Evolutionary conservation across 2,888 invertebrate species (phyloP).

Genomic region (Adineta ricciae): DNA sequence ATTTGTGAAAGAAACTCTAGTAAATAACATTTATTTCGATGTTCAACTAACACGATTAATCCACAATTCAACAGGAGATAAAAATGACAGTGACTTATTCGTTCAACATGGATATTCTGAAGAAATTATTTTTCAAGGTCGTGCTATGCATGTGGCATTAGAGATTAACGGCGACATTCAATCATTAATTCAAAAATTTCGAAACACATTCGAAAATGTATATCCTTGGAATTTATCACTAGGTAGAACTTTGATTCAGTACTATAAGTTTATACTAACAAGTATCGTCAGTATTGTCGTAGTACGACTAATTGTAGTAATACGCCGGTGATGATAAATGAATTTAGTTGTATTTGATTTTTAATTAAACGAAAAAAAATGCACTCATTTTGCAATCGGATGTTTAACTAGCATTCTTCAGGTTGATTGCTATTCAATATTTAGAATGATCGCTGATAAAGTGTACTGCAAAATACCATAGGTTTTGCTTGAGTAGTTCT

Average conservation of each 20-base stretch:
- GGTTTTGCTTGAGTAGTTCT: too few relatives aligned
- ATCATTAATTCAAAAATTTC: not conserved
- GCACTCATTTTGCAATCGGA: too few relatives aligned
- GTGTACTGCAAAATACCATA: too few relatives aligned
- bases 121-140: not conserved
- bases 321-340: not conserved
- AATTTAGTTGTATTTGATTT: too few relatives aligned
- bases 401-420: too few relatives aligned
- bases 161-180: not conserved
- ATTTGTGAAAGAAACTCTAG: not conserved
- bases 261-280: not conserved
- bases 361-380: too few relatives aligned
- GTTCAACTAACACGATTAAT: not conserved
- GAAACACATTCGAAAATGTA: not conserved
- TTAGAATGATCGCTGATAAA: too few relatives aligned
- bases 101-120: not conserved
- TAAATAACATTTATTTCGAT: not conserved
- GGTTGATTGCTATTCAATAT: too few relatives aligned
- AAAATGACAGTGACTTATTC: not conserved
- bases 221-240: constrained; percentile 10
- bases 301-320: not conserved
- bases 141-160: not conserved
- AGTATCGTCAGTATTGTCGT: not conserved
- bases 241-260: not conserved
- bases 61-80: not conserved